These are phyloP conservation scores for Phymatocera aterrima DNA, from an alignment of 2,888 invertebrate species.

Conservation along the genomic window DNA sequence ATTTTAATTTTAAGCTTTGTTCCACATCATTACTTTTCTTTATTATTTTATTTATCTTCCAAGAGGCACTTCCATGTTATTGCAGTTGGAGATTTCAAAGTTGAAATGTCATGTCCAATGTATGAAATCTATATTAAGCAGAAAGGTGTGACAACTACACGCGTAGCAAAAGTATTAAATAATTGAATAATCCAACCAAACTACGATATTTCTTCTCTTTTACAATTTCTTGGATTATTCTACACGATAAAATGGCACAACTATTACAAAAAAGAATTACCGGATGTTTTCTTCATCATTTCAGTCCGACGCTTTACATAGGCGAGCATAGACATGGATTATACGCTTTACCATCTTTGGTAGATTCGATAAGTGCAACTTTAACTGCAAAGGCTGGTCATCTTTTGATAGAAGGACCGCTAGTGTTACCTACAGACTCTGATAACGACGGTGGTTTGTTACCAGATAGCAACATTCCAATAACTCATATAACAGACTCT, in stretches of 20 bases:
- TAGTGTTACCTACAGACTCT: constrained; percentile 63
- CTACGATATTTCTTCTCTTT: background rate
- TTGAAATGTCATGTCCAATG: too few species aligned
- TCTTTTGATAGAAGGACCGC: constrained; percentile 86
- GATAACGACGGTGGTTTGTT: constrained; percentile 58
- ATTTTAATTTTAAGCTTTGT: background rate
- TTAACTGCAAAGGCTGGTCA: constrained; percentile 85
- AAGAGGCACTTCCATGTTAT: background rate
- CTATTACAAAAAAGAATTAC: background rate
- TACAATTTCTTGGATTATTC: constrained; percentile 23
- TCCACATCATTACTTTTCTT: background rate
- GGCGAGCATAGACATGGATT: constrained; percentile 92
- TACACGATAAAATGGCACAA: background rate
- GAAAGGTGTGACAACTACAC: constrained; percentile 1
- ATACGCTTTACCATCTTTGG: constrained; percentile 94
- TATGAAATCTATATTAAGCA: background rate
- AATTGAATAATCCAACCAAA: constrained; percentile 17
- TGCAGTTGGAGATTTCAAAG: background rate
- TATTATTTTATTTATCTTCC: background rate
- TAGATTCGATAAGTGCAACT: constrained; percentile 92
- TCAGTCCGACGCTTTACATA: constrained; percentile 93
- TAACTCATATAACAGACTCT: constrained; percentile 56
- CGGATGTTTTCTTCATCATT: constrained; percentile 64
- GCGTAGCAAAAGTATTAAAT: constrained; percentile 1
- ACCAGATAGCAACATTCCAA: constrained; percentile 58